Evolutionary conservation across 2,797 vertebrate species (phyloP).

Genomic region (Falco rusticolus): DNA sequence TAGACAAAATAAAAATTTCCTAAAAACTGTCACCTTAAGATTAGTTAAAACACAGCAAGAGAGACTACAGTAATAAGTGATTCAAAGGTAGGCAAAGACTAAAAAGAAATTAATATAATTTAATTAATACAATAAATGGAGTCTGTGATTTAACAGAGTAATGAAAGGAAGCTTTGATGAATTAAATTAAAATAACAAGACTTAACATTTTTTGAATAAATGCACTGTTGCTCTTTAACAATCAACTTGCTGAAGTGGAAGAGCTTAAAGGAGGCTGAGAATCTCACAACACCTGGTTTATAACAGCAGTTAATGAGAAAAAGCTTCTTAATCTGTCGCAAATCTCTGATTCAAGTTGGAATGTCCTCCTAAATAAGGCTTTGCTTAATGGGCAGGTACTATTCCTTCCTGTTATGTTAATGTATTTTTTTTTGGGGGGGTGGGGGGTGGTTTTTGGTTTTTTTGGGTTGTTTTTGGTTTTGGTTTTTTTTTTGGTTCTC

Average conservation of each 20-base stretch:
- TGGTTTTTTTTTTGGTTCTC: neutral
- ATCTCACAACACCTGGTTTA: neutral
- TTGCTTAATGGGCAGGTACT: neutral
- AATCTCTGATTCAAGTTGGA: neutral
- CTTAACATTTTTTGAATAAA: neutral
- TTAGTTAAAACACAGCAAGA: neutral
- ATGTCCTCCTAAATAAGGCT: neutral
- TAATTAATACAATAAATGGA: neutral
- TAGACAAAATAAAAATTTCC: neutral
- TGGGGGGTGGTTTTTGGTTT: neutral
- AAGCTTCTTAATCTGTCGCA: neutral
- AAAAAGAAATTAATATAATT: neutral
- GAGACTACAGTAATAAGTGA: neutral
- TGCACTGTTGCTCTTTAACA: neutral
- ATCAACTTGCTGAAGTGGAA: neutral
- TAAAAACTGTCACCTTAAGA: neutral
- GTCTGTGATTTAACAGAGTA: neutral
- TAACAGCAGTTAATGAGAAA: neutral
- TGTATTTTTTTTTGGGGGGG: neutral
- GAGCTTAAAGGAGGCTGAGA: neutral
- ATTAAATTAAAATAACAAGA: neutral
- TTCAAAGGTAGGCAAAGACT: neutral
- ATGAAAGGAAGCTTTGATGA: neutral
- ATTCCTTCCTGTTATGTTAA: neutral
- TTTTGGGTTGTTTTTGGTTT: neutral